These are phyloP conservation scores for Hydropsyche tenuis DNA, from an alignment of 1,140 invertebrate genomes.

Conservation along the genomic window DNA sequence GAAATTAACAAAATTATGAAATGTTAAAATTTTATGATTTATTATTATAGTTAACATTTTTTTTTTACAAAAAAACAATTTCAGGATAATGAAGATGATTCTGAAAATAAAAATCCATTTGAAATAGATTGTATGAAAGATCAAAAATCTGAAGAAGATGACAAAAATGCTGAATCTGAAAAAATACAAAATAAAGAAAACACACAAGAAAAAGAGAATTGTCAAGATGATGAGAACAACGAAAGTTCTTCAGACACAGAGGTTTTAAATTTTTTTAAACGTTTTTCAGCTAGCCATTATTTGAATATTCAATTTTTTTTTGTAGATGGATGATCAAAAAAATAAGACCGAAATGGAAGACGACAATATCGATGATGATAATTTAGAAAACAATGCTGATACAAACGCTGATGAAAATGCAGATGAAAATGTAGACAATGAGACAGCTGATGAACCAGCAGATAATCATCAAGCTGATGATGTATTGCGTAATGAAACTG, in stretches of 20 bases:
- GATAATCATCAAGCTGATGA: slow-evolving; percentile 55
- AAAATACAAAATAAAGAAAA: slow-evolving; percentile 60
- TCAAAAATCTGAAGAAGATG: slow-evolving; percentile 57
- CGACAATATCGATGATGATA: slow-evolving; percentile 45
- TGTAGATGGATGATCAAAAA: neutral
- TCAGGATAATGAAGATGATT: slow-evolving; percentile 63
- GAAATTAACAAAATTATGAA: neutral
- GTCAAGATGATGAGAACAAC: slow-evolving; percentile 59
- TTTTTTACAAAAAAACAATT: too few species aligned
- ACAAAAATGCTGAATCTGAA: slow-evolving; percentile 53
- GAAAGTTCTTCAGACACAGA: slow-evolving; percentile 45
- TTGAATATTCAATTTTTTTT: neutral
- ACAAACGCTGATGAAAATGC: slow-evolving; percentile 26
- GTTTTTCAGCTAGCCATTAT: too few species aligned
- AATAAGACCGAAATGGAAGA: slow-evolving; percentile 42
- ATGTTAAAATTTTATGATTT: slow-evolving; percentile 46
- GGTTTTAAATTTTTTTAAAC: neutral
- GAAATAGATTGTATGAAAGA: slow-evolving; percentile 82
- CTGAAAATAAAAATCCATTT: slow-evolving; percentile 80
- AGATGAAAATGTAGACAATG: slow-evolving; percentile 12
- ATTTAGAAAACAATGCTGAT: slow-evolving; percentile 51
- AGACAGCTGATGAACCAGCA: slow-evolving; percentile 50
- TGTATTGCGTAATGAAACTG: slow-evolving; percentile 51
- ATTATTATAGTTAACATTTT: slow-evolving; percentile 21
- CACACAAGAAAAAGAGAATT: slow-evolving; percentile 60